Base-by-base conservation (phyloP, 2,888 invertebrate species). In the Uloborus plumipes region DNA sequence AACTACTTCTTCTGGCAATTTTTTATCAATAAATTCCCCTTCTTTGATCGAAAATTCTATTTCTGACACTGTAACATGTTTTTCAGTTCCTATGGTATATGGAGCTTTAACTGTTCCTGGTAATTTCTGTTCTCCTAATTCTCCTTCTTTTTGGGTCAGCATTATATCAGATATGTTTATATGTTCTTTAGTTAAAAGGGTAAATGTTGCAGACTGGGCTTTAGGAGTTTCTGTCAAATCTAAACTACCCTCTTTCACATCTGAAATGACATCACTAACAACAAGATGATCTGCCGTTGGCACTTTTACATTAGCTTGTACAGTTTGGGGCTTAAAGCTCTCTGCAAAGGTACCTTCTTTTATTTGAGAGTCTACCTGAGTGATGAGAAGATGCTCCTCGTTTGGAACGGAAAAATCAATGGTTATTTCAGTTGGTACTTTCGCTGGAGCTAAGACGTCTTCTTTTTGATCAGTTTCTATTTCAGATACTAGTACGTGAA, bases 351-450 rank as follows among this genome's bases (percentile, higher is more conserved):
- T 67, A 18, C 75, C 82, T 74, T 85, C 85, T 69, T 85, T 85
- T 13, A 83, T 55, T 16, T 76, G 53, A 11, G 81, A 50, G 15
- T 81, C 70, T 31, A 72, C 65, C 39, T 85, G 67, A 14, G 84
- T 82, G 2, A 86, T 70, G 15, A 86, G 65, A 26, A 85, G 58
- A 62, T 86, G 84, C 53, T 86, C 85, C 59, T 85, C 85, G n/a
- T 66, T 74, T 11, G 80, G 84, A 2, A 86, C 26, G 1, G 82
- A 70, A 58, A 82, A 75, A n/a, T 64, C 61, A 11, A 81, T 83
- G 22, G 7, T 83, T 20, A 79, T 59, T 59, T 70, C 66, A 16
- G n/a, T 49, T 13, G 84, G 84, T 26, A 70, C 26, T 39, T 84
- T 77, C 15, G 9, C 51, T 26, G 78, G 74, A 26, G 31, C 50